Conservation (phyloP, 1,140 invertebrate species). For the Drosophila parvula region DNA sequence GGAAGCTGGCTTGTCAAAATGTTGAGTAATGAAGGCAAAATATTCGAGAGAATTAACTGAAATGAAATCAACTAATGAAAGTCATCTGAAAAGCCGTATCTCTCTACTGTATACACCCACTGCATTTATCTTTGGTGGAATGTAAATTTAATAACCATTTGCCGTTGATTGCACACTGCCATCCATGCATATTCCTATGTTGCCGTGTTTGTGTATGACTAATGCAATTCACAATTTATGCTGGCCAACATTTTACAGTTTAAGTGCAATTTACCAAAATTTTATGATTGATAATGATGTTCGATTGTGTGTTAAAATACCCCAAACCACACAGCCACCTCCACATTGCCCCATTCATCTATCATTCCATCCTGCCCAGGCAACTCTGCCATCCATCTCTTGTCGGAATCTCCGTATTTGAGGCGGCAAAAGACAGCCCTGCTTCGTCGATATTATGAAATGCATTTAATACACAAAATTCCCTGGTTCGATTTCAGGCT, state of each 20-base stretch:
- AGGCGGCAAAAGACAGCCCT: slow-evolving; percentile 34
- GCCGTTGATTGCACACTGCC: slow-evolving; percentile 52
- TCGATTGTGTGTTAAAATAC: slow-evolving; percentile 55
- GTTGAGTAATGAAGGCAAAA: slow-evolving; percentile 52
- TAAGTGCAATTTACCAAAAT: slow-evolving; percentile 62
- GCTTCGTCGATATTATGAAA: slow-evolving; percentile 28
- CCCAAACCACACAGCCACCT: slow-evolving; percentile 5
- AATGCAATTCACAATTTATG: slow-evolving; percentile 56
- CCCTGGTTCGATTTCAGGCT: slow-evolving; percentile 1
- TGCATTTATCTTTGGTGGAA: slow-evolving; percentile 31
- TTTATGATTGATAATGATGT: slow-evolving; percentile 60
- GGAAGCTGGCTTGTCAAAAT: slow-evolving; percentile 27
- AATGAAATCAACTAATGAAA: slow-evolving; percentile 76
- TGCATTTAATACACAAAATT: slow-evolving; percentile 34
- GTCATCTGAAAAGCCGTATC: slow-evolving; percentile 50
- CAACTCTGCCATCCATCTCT: slow-evolving; percentile 9
- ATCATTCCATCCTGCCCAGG: slow-evolving; percentile 3
- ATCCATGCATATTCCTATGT: slow-evolving; percentile 27
- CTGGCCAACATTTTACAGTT: slow-evolving; percentile 48
- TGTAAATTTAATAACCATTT: slow-evolving; percentile 61
- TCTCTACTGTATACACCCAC: not conserved
- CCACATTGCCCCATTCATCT: not conserved
- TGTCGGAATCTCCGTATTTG: not conserved
- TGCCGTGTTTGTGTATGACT: slow-evolving; percentile 26
- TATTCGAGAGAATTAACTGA: slow-evolving; percentile 64